phyloP scores from a whole-genome alignment of 2,797 vertebrate genomes.

The Gadopsis marmoratus region DNA sequence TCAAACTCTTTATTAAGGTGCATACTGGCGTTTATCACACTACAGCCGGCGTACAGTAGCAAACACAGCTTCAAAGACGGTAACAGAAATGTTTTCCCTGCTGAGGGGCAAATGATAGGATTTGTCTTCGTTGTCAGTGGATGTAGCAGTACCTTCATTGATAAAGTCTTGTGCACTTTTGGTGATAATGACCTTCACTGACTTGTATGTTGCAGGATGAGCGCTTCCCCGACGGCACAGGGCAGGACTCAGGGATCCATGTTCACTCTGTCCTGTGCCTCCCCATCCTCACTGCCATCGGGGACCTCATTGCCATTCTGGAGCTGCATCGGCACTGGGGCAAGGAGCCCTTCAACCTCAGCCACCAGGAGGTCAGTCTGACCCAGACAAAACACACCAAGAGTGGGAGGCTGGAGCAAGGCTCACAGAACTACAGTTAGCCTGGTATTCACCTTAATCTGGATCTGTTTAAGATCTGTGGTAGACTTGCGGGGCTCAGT shows the following conservation, averaged over 20 bases:
- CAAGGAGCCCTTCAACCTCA: constrained; percentile 94
- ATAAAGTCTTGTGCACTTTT: not conserved
- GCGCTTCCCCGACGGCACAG: constrained; percentile 96
- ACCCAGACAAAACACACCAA: constrained; percentile 62
- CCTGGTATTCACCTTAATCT: constrained; percentile 66
- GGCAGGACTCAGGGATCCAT: constrained; percentile 93
- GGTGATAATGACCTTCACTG: constrained; percentile 5
- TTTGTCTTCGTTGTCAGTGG: not conserved
- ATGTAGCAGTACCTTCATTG: constrained; percentile 2
- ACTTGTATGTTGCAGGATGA: constrained; percentile 88
- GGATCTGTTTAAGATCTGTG: constrained; percentile 56
- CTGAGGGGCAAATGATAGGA: not conserved
- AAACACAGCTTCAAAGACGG: not conserved
- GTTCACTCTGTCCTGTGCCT: constrained; percentile 98
- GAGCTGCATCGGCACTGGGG: constrained; percentile 96
- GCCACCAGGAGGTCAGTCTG: constrained; percentile 93
- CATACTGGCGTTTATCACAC: not conserved
- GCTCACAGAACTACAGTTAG: constrained; percentile 66
- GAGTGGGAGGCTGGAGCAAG: constrained; percentile 54
- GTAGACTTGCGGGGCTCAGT: constrained; percentile 35
- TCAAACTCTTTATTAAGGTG: not conserved
- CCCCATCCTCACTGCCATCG: constrained; percentile 96
- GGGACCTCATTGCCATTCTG: constrained; percentile 96
- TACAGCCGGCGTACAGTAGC: too few species aligned
- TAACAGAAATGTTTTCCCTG: not conserved